These are phyloP conservation scores for Poeciliopsis occidentalis DNA, from an alignment of 2,113 vertebrate species.

Conservation along the genomic window DNA sequence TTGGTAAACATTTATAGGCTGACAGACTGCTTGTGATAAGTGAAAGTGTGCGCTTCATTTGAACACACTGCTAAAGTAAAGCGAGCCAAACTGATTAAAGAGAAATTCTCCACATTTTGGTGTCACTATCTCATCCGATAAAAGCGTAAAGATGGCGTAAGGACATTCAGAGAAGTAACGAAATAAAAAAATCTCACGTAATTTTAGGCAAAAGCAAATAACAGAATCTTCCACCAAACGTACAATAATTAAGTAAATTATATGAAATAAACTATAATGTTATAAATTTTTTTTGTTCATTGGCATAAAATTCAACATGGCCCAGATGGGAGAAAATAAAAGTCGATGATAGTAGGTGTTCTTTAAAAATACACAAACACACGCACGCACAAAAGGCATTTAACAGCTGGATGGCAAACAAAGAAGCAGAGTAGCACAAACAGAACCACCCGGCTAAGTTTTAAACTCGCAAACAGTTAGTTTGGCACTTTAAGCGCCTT, in stretches of 20 bases:
- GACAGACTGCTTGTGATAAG: slow-evolving; percentile 20
- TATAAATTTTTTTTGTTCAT: slow-evolving; percentile 44
- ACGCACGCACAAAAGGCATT: slow-evolving; percentile 41
- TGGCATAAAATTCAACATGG: slow-evolving; percentile 42
- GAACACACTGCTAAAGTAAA: slow-evolving; percentile 47
- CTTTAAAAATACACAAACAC: slow-evolving; percentile 13
- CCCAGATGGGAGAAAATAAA: slow-evolving; percentile 29
- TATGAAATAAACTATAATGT: slow-evolving; percentile 42
- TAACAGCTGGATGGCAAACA: slow-evolving; percentile 53
- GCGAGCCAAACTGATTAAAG: slow-evolving; percentile 60
- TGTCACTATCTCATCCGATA: slow-evolving; percentile 40
- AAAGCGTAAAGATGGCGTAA: slow-evolving; percentile 34
- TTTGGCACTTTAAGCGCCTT: slow-evolving; percentile 51
- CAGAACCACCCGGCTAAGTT: slow-evolving; percentile 38
- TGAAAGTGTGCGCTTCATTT: slow-evolving; percentile 24
- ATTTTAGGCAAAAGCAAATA: slow-evolving; percentile 16
- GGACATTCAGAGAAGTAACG: slow-evolving; percentile 59
- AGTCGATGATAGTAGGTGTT: slow-evolving; percentile 33
- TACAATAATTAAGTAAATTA: slow-evolving; percentile 41
- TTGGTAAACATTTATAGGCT: slow-evolving; percentile 39
- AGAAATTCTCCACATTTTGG: slow-evolving; percentile 53
- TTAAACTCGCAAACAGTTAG: slow-evolving; percentile 45
- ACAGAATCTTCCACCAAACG: slow-evolving; percentile 48
- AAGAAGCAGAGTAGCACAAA: slow-evolving; percentile 41
- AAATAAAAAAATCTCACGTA: slow-evolving; percentile 21